A percentile compares a stretch with the other conserved stretches of the same genome.
Evolutionary conservation across 2,888 invertebrate species (phyloP).

Genomic region (Catocala sponsa): DNA sequence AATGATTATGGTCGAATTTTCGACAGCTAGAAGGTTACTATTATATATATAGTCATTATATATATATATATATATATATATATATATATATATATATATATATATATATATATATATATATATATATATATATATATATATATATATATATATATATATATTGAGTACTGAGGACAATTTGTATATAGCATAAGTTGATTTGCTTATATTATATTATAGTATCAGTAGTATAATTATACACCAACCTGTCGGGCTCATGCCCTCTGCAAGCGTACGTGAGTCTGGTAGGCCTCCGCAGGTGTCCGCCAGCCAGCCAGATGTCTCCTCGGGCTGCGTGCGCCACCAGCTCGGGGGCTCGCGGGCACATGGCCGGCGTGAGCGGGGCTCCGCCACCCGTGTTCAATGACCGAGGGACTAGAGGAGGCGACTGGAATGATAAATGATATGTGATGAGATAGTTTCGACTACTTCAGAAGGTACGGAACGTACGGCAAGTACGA

Average conservation of each 20-base stretch:
- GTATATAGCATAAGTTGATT: too few relatives aligned
- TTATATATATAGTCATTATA: too few relatives aligned
- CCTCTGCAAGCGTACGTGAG: conserved; percentile 81
- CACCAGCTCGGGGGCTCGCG: conserved; percentile 92
- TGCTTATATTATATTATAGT: too few relatives aligned
- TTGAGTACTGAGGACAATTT: too few relatives aligned
- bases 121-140: too few relatives aligned
- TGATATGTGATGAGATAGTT: not conserved
- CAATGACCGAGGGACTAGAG: conserved; percentile 77
- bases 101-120: too few relatives aligned
- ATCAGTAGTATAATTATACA: conserved; percentile 5
- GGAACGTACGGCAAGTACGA: too few relatives aligned
- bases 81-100: too few relatives aligned
- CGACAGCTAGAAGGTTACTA: too few relatives aligned
- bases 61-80: too few relatives aligned
- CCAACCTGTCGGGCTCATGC: conserved; percentile 75
- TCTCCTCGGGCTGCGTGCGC: conserved; percentile 97
- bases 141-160: too few relatives aligned
- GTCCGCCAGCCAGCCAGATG: conserved; percentile 93
- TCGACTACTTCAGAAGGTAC: not conserved
- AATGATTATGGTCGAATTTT: too few relatives aligned
- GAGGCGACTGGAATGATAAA: conserved; percentile 65
- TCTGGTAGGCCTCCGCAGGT: conserved; percentile 69
- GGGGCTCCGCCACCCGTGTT: conserved; percentile 81
- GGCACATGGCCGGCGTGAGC: conserved; percentile 89